Evolutionary conservation across 1,140 invertebrate species (phyloP), one percentile per base, ranked within the genome.

Genomic region (Sinonovacula constricta): DNA sequence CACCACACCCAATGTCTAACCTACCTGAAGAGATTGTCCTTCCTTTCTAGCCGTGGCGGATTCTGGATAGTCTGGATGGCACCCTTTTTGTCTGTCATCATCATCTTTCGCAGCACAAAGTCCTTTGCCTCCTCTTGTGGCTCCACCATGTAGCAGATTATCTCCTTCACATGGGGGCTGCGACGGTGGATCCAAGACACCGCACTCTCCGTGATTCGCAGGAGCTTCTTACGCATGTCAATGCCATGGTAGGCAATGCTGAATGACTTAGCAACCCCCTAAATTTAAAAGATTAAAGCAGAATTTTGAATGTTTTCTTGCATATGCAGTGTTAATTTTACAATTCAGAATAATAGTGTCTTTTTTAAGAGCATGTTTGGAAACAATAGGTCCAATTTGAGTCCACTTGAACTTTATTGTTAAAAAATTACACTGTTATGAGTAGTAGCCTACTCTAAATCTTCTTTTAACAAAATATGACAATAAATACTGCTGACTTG

Each of bases 1-100:
- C n/a, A n/a, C 18, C 3, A 12, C 15, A 34, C 22, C 54, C 5
- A 2, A 69, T 18, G 26, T 15, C 24, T n/a, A 15, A 63, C 65
- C 26, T 45, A 91, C 90, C 89, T 90, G 68, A 91, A 91, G 4
- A 91, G 79, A 63, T 90, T 91, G 65, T 91, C 90, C 66, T 90
- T 90, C 54, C 90, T 85, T 70, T 90, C 89, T 33, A 91, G 83
- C 63, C 87, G 53, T 0, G 86, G 76, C n/a, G 89, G 88, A 53
- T 86, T 87, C 10, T 78, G 53, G 15, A 86, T 66, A 24, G 83
- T 81, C 26, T 83, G 65, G 0, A 85, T 83, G 14, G 79, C 72
- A 10, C 86, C 87, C 59, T 84, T 84, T 36, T 85, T 83, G 65
- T 88, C 85, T 4, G 87, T 89, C 24, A 78, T 80, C 86, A 90